These are phyloP conservation scores for Fratercula arctica DNA, from an alignment of 2,797 vertebrate species.

Conservation along the genomic window DNA sequence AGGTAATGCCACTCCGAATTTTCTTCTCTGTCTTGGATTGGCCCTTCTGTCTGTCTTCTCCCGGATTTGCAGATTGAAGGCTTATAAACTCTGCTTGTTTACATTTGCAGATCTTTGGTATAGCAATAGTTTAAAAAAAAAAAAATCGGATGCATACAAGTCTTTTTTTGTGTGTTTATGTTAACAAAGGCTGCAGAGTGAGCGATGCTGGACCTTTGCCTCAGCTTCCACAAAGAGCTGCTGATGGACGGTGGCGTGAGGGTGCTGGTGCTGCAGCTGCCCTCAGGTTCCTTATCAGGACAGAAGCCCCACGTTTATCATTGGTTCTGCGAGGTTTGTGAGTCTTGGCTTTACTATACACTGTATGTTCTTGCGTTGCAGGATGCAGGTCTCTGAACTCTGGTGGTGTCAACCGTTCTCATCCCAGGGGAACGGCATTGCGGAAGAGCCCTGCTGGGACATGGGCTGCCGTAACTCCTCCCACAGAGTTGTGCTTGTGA, in stretches of 20 bases:
- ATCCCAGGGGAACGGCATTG: fast-evolving
- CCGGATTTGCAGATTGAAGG: neutral
- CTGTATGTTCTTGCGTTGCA: fast-evolving
- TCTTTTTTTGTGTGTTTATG: neutral
- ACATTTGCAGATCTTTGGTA: neutral
- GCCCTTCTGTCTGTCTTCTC: neutral
- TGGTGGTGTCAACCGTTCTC: neutral
- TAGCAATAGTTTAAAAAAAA: neutral
- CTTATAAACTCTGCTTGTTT: neutral
- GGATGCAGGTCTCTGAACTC: neutral
- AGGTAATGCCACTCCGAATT: neutral
- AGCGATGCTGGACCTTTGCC: neutral
- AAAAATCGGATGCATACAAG: neutral
- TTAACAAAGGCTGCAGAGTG: neutral
- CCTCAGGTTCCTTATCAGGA: neutral
- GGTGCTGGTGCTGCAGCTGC: neutral
- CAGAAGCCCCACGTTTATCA: neutral
- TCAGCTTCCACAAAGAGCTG: neutral
- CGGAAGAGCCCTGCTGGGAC: neutral
- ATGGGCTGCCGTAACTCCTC: neutral
- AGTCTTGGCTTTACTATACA: neutral
- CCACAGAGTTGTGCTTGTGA: neutral
- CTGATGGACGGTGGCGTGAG: neutral
- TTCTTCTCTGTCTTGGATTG: neutral
- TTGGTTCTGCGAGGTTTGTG: neutral